Conservation (phyloP, 2,888 invertebrate genomes). For the Stramonita haemastoma region DNA sequence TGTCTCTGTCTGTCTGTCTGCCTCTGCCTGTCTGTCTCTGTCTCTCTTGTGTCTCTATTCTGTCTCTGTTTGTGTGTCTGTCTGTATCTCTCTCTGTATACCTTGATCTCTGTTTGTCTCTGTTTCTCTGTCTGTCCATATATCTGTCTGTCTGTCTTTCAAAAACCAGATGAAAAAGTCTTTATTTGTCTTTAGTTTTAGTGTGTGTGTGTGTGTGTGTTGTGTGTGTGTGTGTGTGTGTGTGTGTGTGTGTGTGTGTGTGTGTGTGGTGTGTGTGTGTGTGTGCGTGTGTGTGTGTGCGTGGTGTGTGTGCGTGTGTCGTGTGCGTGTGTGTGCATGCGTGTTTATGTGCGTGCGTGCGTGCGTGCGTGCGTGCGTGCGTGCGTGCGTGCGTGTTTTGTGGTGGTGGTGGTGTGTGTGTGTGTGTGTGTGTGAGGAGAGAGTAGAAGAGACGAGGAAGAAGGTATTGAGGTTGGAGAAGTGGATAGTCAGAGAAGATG, state of each 20-base stretch:
- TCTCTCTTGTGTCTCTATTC: neutral
- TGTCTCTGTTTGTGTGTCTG: neutral
- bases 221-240: neutral
- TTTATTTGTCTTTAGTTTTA: too few relatives aligned
- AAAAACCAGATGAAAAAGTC: too few relatives aligned
- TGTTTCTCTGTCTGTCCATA: neutral
- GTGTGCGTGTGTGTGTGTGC: too few relatives aligned
- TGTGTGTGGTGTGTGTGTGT: too few relatives aligned
- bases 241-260: too few relatives aligned
- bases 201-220: conserved; percentile 1
- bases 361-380: neutral
- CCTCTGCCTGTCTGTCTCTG: neutral
- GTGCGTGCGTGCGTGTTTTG: neutral
- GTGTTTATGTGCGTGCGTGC: too few relatives aligned
- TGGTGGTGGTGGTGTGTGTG: too few relatives aligned
- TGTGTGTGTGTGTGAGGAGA: too few relatives aligned
- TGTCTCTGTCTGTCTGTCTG: neutral
- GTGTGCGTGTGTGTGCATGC: neutral
- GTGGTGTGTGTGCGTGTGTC: too few relatives aligned
- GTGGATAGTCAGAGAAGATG: too few relatives aligned
- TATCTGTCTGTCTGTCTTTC: neutral
- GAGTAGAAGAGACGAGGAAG: too few relatives aligned
- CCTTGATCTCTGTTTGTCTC: neutral
- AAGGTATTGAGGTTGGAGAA: too few relatives aligned
- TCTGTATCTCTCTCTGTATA: neutral